phyloP scores from a whole-genome alignment of 2,888 invertebrate species.

The Eristalis pertinax region DNA sequence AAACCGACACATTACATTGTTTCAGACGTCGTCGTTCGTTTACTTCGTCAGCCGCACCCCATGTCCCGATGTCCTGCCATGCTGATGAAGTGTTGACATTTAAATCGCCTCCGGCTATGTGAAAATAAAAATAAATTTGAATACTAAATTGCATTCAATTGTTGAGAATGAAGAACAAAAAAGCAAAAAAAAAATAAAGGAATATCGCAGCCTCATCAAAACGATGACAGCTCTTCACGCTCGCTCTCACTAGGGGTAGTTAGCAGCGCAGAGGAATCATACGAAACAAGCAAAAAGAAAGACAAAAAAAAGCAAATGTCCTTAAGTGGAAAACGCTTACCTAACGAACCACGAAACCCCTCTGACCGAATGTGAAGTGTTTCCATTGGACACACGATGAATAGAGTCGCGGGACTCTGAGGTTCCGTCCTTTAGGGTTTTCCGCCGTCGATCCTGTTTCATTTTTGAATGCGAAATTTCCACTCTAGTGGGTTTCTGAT shows the following conservation, averaged over 20 bases:
- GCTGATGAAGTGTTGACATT: constrained; percentile 70
- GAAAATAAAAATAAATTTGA: constrained; percentile 66
- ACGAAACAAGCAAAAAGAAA: background rate
- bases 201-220: constrained; percentile 54
- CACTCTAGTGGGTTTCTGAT: constrained; percentile 58
- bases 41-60: constrained; percentile 10
- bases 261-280: constrained; percentile 4
- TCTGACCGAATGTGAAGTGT: constrained; percentile 63
- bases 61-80: constrained; percentile 19
- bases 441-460: constrained; percentile 28
- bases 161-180: constrained; percentile 29
- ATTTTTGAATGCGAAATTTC: constrained; percentile 58
- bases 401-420: constrained; percentile 44
- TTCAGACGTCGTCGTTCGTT: constrained; percentile 17
- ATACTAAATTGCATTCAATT: constrained; percentile 72
- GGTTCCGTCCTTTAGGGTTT: constrained; percentile 43
- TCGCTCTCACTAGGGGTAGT: constrained; percentile 49
- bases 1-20: constrained; percentile 58
- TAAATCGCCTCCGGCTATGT: constrained; percentile 65
- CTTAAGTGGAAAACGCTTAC: constrained; percentile 60
- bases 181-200: background rate
- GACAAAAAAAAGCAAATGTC: constrained; percentile 11
- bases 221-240: constrained; percentile 51
- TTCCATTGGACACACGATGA: constrained; percentile 55
- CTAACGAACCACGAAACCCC: constrained; percentile 69